These are phyloP conservation scores for Drosophila villosipedis DNA, from an alignment of 2,888 invertebrate genomes.

Conservation along the genomic window DNA sequence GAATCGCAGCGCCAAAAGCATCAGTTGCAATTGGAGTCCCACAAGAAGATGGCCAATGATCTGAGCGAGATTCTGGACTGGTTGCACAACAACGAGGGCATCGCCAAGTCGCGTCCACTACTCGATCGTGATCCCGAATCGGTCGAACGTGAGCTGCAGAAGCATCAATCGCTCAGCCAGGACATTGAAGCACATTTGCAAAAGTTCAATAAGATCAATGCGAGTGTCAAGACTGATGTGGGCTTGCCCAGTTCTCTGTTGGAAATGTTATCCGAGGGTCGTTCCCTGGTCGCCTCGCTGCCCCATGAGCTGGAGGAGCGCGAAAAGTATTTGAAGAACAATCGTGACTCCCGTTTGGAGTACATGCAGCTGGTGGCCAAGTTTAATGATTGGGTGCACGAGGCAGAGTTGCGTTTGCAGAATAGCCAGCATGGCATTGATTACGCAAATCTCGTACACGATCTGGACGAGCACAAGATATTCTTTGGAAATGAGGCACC, in stretches of 20 bases:
- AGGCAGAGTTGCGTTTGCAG: constrained; percentile 91
- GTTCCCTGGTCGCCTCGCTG: constrained; percentile 90
- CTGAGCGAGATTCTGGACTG: constrained; percentile 93
- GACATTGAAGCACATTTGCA: constrained; percentile 90
- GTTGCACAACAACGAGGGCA: constrained; percentile 93
- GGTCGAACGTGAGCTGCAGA: constrained; percentile 92
- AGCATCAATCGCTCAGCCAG: constrained; percentile 89
- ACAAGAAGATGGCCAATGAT: constrained; percentile 93
- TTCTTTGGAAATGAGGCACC: constrained; percentile 93
- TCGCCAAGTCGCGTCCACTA: constrained; percentile 92
- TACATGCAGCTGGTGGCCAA: constrained; percentile 92
- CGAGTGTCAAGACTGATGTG: constrained; percentile 90
- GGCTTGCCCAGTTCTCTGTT: constrained; percentile 92
- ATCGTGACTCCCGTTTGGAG: constrained; percentile 91
- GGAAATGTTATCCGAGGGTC: constrained; percentile 94
- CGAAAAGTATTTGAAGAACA: constrained; percentile 91
- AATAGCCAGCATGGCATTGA: constrained; percentile 94
- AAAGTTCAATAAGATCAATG: constrained; percentile 89
- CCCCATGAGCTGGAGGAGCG: constrained; percentile 93
- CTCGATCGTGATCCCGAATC: constrained; percentile 91
- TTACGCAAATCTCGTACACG: constrained; percentile 92
- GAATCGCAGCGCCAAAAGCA: constrained; percentile 95
- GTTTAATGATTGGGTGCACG: constrained; percentile 93
- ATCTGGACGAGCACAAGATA: constrained; percentile 94
- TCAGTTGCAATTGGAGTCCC: constrained; percentile 94